Evolutionary conservation across 64 coral and sea anemone species (phyloP), one percentile per base, ranked within the genome.

Genomic region (Stichodactyla mertensii): DNA sequence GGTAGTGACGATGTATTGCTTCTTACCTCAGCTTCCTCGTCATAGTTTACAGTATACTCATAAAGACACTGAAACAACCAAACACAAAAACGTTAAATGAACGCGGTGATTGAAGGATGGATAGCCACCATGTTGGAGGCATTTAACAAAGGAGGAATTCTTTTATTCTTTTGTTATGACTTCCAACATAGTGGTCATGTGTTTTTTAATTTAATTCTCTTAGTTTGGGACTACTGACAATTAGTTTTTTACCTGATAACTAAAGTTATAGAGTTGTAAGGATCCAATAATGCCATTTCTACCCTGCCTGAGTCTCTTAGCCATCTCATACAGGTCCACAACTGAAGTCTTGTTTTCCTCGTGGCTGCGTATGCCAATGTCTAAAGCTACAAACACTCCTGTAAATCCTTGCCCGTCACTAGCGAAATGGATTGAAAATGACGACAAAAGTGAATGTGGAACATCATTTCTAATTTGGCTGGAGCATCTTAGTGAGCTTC

Each of bases 31-130:
- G 90, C 90, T 58, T 86, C 86, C 24, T 87, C 90, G 62, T 91
- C 90, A 55, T 91, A 91, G 91, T 96, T 96, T 5, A 96, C 94
- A 13, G 94, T 96, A 79, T 96, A 96, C 82, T 96, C 94, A 71
- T 96, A 96, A 58, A 96, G 85, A 45, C 86, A 89, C 94, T 96
- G 31, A 4, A 88, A 83, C 53, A 61, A 87, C 15, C 20, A 57
- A 78, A 85, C 55, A 56, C 10, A 54, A 28, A 61, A 14, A 81
- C 20, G 16, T 54, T 74, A 31, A 28, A 66, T n/a, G 1, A 5
- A n/a, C 20, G 18, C 6, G 19, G 18, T n/a, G 6, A n/a, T 4
- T 66, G 4, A 2, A 59, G 9, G 3, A 59, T n/a, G 6, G 22
- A 66, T 5, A 66, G 6, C 6, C 62, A 66, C 1, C 36, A 45